Evolutionary conservation across 2,797 vertebrate species (phyloP).

Genomic region (Epinephelus malabaricus): DNA sequence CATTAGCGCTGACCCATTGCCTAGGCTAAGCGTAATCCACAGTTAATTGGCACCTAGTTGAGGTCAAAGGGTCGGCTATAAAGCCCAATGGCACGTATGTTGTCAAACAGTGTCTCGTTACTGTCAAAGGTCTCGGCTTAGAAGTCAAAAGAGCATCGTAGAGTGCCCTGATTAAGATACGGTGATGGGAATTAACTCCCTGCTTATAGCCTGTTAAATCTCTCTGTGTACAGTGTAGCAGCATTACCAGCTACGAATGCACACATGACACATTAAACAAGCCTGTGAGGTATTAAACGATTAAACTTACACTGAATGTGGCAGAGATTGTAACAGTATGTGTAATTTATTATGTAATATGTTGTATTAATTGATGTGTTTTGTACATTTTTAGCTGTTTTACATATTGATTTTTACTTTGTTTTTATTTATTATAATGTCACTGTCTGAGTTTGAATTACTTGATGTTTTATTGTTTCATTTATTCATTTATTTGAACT

Average conservation of each 20-base stretch:
- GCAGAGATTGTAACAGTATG: background rate
- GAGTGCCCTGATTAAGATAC: conserved; percentile 68
- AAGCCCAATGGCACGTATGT: conserved; percentile 82
- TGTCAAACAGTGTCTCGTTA: conserved; percentile 85
- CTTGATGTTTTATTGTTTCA: conserved; percentile 45
- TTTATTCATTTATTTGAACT: conserved; percentile 34
- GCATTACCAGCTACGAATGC: conserved; percentile 41
- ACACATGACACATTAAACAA: conserved; percentile 56
- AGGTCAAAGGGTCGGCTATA: conserved; percentile 78
- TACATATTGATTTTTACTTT: background rate
- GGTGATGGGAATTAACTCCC: conserved; percentile 54
- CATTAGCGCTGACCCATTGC: conserved; percentile 81
- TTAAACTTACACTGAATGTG: conserved; percentile 15
- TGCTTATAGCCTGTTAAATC: conserved; percentile 55
- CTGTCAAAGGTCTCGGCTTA: conserved; percentile 80
- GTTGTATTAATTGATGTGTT: conserved; percentile 20
- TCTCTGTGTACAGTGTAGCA: conserved; percentile 57
- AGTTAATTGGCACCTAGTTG: conserved; percentile 87
- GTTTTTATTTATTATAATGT: conserved; percentile 10
- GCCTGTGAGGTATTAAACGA: conserved; percentile 25
- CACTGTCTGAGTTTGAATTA: conserved; percentile 8
- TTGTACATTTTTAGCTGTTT: conserved; percentile 7
- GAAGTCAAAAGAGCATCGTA: conserved; percentile 80
- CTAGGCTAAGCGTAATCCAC: conserved; percentile 85
- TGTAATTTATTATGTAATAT: background rate